Percentiles rank a stretch among this genome's conserved stretches.
Evolutionary conservation across 2,797 vertebrate genomes (phyloP).

Genomic region (Pangasius sanitwongsei): DNA sequence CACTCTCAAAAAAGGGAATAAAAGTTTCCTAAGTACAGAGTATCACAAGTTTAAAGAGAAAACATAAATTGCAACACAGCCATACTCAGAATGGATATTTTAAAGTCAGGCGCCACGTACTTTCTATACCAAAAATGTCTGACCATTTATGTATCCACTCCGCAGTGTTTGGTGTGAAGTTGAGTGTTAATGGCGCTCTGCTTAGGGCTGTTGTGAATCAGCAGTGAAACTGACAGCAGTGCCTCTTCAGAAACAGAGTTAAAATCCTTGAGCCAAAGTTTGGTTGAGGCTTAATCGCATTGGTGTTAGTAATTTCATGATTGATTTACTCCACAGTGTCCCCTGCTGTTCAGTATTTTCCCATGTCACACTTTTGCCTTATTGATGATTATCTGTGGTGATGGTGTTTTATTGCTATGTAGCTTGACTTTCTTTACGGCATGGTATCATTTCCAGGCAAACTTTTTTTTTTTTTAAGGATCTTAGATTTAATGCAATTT

Average conservation of each 20-base stretch:
- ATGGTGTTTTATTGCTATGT: neutral
- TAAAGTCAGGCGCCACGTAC: neutral
- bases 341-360: slow-evolving; percentile 45
- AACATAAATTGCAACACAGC: neutral
- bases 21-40: neutral
- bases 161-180: slow-evolving; percentile 12
- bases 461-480: neutral
- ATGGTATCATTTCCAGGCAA: neutral
- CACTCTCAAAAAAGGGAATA: neutral
- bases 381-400: neutral
- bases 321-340: slow-evolving; percentile 25
- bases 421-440: neutral
- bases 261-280: slow-evolving; percentile 17
- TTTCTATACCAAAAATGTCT: slow-evolving; percentile 1
- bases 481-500: neutral
- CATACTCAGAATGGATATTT: neutral
- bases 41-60: neutral
- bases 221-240: slow-evolving; percentile 19
- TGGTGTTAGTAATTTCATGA: neutral
- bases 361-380: neutral
- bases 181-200: slow-evolving; percentile 16
- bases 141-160: slow-evolving; percentile 1
- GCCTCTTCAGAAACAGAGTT: slow-evolving; percentile 9
- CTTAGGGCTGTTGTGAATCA: slow-evolving; percentile 38
- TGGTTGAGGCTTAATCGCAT: neutral